Conservation (phyloP, 2,113 vertebrate genomes). For the Phylloscopus trochiloides region DNA sequence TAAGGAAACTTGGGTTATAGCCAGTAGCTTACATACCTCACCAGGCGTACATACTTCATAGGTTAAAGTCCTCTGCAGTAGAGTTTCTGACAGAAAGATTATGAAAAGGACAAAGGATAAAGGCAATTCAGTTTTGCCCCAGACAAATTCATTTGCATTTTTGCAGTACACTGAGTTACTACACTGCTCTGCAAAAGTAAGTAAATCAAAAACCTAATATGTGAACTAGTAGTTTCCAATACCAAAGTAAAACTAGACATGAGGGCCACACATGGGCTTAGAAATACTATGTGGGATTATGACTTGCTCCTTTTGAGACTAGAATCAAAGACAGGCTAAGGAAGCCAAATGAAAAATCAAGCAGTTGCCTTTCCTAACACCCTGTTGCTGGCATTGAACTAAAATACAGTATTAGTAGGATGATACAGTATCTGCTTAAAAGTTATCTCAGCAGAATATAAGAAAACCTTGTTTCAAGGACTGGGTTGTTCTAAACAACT, state of each 20-base stretch:
- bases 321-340: background rate
- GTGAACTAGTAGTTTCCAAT: background rate
- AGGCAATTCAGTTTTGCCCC: background rate
- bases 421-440: background rate
- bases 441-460: background rate
- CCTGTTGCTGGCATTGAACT: background rate
- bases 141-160: background rate
- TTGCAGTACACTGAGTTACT: background rate
- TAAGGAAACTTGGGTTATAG: background rate
- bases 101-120: background rate
- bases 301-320: background rate
- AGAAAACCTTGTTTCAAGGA: background rate
- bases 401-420: background rate
- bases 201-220: background rate
- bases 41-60: background rate
- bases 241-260: background rate
- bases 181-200: background rate
- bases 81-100: background rate
- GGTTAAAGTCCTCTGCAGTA: background rate
- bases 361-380: background rate
- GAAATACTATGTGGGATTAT: background rate
- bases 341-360: background rate
- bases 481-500: background rate
- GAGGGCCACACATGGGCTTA: background rate
- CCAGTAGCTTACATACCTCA: background rate